Evolutionary conservation across 2,888 invertebrate species (phyloP).

Genomic region (Drosophila leonis): DNA sequence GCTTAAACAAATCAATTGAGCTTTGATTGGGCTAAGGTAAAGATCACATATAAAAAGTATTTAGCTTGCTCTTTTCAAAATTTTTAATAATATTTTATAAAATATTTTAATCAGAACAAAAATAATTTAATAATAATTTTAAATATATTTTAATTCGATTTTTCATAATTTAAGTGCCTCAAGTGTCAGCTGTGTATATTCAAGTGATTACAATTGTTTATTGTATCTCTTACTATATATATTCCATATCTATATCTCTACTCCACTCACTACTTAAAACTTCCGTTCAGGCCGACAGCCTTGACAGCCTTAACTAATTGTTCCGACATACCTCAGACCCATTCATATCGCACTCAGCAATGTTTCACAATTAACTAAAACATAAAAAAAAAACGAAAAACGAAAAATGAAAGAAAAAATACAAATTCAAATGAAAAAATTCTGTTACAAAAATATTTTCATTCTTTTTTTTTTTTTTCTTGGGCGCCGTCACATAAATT

Average conservation of each 20-base stretch:
- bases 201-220: no score
- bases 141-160: not conserved
- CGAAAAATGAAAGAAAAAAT: slow-evolving; percentile 4
- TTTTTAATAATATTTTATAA: not conserved
- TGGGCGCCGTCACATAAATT: slow-evolving; percentile 63
- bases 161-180: not conserved
- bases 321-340: not conserved
- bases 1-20: not conserved
- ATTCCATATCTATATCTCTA: not conserved
- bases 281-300: slow-evolving; percentile 10
- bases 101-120: no score
- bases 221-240: not conserved
- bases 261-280: not conserved
- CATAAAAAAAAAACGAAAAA: slow-evolving; percentile 6
- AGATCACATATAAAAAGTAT: not conserved
- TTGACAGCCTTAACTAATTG: slow-evolving; percentile 42
- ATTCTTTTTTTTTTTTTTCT: slow-evolving; percentile 13
- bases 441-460: slow-evolving; percentile 33
- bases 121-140: no score
- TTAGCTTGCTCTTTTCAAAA: not conserved
- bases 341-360: slow-evolving; percentile 31
- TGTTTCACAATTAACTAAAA: slow-evolving; percentile 64
- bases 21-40: not conserved
- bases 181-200: not conserved
- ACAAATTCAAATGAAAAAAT: slow-evolving; percentile 13